Base-by-base conservation (phyloP, 2,888 invertebrate genomes). In the Andricus curvator region DNA sequence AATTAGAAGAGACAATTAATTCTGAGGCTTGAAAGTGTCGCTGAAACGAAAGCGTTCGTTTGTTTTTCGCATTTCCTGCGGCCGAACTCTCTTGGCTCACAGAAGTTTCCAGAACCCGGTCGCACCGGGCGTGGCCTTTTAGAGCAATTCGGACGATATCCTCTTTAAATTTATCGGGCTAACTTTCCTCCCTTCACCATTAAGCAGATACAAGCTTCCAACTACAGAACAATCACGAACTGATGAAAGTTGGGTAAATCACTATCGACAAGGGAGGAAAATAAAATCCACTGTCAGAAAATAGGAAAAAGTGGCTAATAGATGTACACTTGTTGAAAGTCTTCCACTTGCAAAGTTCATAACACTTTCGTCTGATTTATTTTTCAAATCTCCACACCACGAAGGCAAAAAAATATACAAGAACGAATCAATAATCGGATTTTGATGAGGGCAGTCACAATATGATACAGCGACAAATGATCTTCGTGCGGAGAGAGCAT, bases 1-100 rank as follows among this genome's bases (percentile, higher is more conserved):
- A 83, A 84, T 85, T 85, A 86, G 85, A 87, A 84, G 84, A 86
- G 85, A 86, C 89, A 89, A 87, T 89, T 88, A 88, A 88, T 89
- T 86, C 85, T 74, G 78, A 81, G 78, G 84, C 84, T 83, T 80
- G 81, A 68, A 80, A 83, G 85, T 83, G 83, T 83, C 74, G 83
- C 67, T 81, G 84, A 85, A 83, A 84, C 74, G 84, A 82, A 84
- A 82, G 83, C 81, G 22, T 80, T 82, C 80, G 66, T 78, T 82
- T 82, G 77, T 82, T 83, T 78, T 79, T 68, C 37, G 56, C 51
- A 51, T 74, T 74, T 74, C n/a, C 56, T 74, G 33, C 22, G 51
- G 33, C 29, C 51, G 9, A 51, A 74, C 20, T 37, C 37, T 74
- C n/a, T 56, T 33, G 74, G 20, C 56, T 56, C 56, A 9, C n/a